These are phyloP conservation scores for Dasypus novemcinctus DNA, from an alignment of 2,113 vertebrate species.

Conservation along the genomic window DNA sequence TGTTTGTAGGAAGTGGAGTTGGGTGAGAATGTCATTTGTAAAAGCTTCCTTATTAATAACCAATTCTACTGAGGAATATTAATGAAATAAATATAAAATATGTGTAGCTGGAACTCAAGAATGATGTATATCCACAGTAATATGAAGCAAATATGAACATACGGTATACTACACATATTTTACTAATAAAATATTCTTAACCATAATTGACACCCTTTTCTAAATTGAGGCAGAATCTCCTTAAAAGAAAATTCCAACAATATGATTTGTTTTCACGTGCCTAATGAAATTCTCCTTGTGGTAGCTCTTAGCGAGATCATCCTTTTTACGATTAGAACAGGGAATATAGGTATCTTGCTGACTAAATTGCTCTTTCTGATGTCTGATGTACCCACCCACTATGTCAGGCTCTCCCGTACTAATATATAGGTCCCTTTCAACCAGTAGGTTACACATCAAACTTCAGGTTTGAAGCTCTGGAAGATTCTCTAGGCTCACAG, in stretches of 20 bases:
- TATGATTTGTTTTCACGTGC: background rate
- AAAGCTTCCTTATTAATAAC: background rate
- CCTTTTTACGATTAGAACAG: conserved; percentile 62
- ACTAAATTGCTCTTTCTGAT: conserved; percentile 73
- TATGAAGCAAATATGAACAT: background rate
- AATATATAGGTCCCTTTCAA: conserved; percentile 73
- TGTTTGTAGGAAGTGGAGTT: background rate
- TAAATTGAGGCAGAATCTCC: background rate
- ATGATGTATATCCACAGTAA: background rate
- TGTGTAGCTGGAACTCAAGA: background rate
- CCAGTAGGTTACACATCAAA: conserved; percentile 77
- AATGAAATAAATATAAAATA: conserved; percentile 18
- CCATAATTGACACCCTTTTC: background rate
- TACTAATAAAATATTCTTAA: background rate
- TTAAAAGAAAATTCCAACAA: conserved; percentile 17
- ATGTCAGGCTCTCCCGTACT: conserved; percentile 69
- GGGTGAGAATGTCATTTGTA: background rate
- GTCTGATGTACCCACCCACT: conserved; percentile 74
- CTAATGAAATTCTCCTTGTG: conserved; percentile 45
- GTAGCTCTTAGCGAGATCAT: conserved; percentile 48
- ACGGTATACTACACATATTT: background rate
- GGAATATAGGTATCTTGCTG: conserved; percentile 56
- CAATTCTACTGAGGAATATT: background rate
- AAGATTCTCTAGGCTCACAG: conserved; percentile 78
- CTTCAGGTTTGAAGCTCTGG: conserved; percentile 77